Percentiles rank a stretch among this genome's conserved stretches.
Conservation (phyloP, 2,797 vertebrate genomes). For the Tragelaphus eurycerus region DNA sequence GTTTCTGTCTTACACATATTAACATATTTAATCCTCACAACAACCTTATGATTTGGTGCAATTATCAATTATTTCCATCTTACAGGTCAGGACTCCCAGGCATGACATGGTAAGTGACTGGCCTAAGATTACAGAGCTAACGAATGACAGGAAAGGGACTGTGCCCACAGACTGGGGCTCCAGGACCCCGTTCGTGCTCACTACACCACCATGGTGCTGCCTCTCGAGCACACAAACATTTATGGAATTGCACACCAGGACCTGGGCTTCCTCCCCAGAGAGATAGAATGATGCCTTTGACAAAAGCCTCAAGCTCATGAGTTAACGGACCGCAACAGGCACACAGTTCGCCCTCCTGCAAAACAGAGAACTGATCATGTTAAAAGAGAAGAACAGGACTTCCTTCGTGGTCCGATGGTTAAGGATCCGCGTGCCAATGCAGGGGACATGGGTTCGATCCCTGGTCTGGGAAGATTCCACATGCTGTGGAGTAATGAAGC, state of each 20-base stretch:
- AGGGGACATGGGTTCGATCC: not conserved
- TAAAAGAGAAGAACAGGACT: not conserved
- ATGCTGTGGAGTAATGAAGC: not conserved
- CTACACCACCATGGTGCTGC: not conserved
- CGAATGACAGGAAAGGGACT: not conserved
- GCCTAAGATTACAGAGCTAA: not conserved
- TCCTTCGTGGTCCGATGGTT: not conserved
- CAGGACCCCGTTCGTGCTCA: not conserved
- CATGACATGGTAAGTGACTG: not conserved
- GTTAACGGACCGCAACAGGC: not conserved
- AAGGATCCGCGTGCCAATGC: not conserved
- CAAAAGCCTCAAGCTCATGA: not conserved
- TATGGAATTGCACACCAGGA: not conserved
- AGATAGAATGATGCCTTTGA: not conserved
- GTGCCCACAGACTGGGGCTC: not conserved
- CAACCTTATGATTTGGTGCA: not conserved
- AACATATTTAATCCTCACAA: constrained; percentile 15
- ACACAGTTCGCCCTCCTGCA: not conserved
- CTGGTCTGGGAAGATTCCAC: not conserved
- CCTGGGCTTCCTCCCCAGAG: not conserved
- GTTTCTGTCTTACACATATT: not conserved
- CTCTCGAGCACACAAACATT: not conserved
- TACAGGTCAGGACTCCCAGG: not conserved
- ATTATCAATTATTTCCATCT: not conserved
- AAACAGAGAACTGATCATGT: not conserved